Base-by-base conservation (phyloP, 2,888 invertebrate genomes). In the Bombylius discolor region DNA sequence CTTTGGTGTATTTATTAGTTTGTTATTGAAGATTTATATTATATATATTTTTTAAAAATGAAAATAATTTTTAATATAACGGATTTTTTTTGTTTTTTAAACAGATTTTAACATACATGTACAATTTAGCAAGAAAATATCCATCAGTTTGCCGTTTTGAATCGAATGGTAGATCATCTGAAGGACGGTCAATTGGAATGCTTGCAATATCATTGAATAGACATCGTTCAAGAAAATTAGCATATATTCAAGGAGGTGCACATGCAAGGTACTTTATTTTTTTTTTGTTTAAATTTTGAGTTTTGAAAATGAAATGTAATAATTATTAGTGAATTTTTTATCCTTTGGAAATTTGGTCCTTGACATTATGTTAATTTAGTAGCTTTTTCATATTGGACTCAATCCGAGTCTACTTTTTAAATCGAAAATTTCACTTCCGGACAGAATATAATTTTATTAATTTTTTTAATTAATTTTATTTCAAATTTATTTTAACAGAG, bases 401-500 rank as follows among this genome's bases (percentile, higher is more conserved):
- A 23, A 3, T 23, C 3, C 23, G 23, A 23, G 23, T 23, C 23
- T 23, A 23, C 23, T 23, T 23, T 2, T 23, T 23, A 23, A 23
- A 3, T 23, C 23, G 23, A 31, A 47, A 47, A n/a, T 6, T 36
- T 44, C 32, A 48, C 42, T 7, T 11, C 8, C 5, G 4, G 4
- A 42, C 1, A 42, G 1, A 42, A 11, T 3, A 23, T 23, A 23
- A 23, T 42, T 42, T 11, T 1, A 11, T 6, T 11, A 42, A 11
- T 3, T 42, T 42, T 36, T 36, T 36, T 36, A n/a, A n/a, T n/a
- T n/a, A n/a, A n/a, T 49, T 49, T 23, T 49, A 23, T 51, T 8
- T 32, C 14, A 70, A 1, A 36, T 13, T 44, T 52, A 82, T 52
- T 83, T 83, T 64, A 78, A 81, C 1, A 78, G 86, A 51, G 87